phyloP scores from a whole-genome alignment of 2,113 vertebrate species.

The Lathamus discolor region DNA sequence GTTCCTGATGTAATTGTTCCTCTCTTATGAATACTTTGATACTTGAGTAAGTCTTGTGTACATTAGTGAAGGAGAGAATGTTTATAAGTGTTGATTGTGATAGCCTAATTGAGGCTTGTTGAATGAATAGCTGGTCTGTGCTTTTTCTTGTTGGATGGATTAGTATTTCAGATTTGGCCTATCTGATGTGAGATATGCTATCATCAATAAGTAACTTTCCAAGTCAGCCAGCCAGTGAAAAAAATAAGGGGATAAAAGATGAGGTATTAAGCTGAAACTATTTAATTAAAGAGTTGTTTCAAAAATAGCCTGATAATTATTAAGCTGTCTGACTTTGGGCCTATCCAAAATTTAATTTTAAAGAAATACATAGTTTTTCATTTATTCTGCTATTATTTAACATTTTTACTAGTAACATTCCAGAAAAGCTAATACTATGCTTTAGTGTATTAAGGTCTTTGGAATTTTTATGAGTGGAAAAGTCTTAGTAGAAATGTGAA shows the following conservation, averaged over 20 bases:
- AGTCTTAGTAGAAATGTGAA: neutral
- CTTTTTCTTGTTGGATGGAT: neutral
- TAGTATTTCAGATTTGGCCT: neutral
- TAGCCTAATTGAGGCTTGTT: neutral
- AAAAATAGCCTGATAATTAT: neutral
- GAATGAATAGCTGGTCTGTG: neutral
- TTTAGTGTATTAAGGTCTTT: neutral
- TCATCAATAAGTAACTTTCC: neutral
- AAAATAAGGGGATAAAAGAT: neutral
- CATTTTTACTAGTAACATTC: neutral
- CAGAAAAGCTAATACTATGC: neutral
- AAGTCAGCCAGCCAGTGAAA: neutral
- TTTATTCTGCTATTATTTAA: neutral
- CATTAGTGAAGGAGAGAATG: neutral
- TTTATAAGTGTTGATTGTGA: neutral
- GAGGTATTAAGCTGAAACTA: neutral
- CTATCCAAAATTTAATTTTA: neutral
- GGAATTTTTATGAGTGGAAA: neutral
- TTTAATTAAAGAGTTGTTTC: neutral
- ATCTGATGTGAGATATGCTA: neutral
- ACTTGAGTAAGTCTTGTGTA: neutral
- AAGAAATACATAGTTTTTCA: neutral
- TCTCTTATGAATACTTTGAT: neutral
- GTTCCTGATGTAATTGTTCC: neutral
- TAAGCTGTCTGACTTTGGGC: neutral